phyloP scores from a whole-genome alignment of 2,797 vertebrate species.

The Rhadinocentrus ornatus region DNA sequence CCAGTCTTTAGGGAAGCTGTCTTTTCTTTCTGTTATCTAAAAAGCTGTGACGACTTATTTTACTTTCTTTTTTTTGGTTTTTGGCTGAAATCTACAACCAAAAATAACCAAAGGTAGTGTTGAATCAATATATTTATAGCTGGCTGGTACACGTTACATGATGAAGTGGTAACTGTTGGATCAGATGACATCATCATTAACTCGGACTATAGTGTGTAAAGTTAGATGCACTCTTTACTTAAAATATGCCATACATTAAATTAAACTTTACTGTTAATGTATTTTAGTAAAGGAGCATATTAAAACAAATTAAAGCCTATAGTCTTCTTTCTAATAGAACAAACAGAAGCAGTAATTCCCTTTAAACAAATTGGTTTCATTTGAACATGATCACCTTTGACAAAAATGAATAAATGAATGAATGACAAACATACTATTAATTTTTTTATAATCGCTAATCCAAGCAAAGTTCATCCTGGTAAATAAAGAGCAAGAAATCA shows the following conservation, averaged over 20 bases:
- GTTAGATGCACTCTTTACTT: background rate
- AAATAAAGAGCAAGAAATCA: no score
- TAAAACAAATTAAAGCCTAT: no score
- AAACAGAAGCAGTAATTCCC: background rate
- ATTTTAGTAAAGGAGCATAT: background rate
- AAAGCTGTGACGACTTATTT: background rate
- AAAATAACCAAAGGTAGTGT: background rate
- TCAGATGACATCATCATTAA: background rate
- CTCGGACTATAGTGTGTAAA: background rate
- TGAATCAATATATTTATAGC: background rate
- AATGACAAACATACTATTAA: no score
- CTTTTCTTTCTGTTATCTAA: background rate
- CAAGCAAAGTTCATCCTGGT: no score
- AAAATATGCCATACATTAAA: background rate
- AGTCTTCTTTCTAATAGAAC: background rate
- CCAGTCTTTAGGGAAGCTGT: background rate
- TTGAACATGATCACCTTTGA: no score
- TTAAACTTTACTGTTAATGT: background rate
- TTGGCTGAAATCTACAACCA: background rate
- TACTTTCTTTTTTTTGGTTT: background rate
- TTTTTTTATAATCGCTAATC: no score
- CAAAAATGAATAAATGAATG: no score
- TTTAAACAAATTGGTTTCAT: background rate
- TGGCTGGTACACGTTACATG: background rate
- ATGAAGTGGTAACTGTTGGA: background rate